Evolutionary conservation across 2,797 vertebrate genomes (phyloP).

Genomic region (Peromyscus aztecus): DNA sequence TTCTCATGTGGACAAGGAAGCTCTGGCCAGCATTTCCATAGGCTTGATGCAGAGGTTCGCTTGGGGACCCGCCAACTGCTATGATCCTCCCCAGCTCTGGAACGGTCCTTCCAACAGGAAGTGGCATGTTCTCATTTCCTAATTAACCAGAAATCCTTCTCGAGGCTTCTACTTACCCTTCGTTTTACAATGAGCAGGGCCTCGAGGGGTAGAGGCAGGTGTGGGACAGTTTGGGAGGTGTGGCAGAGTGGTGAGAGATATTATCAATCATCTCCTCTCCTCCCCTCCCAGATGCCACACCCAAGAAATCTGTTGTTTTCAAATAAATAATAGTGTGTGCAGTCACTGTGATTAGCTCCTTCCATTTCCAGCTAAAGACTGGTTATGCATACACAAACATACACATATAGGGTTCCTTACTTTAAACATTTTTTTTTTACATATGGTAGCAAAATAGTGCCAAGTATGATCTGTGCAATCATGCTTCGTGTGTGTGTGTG

Average conservation of each 20-base stretch:
- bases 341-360: constrained; percentile 2
- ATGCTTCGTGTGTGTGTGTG: neutral
- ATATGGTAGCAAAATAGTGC: neutral
- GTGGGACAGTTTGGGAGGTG: constrained; percentile 27
- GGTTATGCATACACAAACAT: neutral
- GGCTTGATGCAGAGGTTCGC: neutral
- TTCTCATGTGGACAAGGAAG: neutral
- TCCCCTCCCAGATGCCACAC: constrained; percentile 35
- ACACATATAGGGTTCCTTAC: neutral
- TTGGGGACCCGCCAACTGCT: neutral
- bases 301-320: constrained; percentile 69
- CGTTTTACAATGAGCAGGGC: neutral
- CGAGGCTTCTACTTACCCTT: neutral
- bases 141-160: neutral
- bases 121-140: constrained; percentile 3
- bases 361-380: constrained; percentile 50
- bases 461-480: neutral
- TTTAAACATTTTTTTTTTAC: neutral
- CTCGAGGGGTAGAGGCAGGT: constrained; percentile 24
- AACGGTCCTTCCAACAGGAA: constrained; percentile 30
- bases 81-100: neutral
- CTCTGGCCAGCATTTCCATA: neutral
- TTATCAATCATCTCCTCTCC: constrained; percentile 33
- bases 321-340: constrained; percentile 59
- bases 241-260: constrained; percentile 34